These are phyloP conservation scores for Pseudochromis fuscus DNA, from an alignment of 2,797 vertebrate genomes.

Conservation along the genomic window DNA sequence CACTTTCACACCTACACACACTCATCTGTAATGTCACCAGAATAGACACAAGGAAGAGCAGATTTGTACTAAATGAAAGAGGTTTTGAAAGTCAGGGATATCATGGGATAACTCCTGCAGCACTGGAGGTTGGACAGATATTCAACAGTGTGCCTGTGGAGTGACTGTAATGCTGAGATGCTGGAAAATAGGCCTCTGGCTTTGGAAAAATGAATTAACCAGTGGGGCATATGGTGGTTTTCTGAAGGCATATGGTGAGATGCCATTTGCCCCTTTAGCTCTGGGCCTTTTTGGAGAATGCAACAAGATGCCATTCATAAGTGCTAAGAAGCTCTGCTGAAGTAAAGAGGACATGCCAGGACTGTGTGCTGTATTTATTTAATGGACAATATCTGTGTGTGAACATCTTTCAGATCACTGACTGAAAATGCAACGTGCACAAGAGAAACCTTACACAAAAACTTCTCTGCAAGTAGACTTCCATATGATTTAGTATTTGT, in stretches of 20 bases:
- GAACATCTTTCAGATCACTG: conserved; percentile 12
- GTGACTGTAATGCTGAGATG: conserved; percentile 46
- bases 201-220: conserved; percentile 79
- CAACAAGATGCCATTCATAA: conserved; percentile 76
- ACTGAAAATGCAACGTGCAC: neutral
- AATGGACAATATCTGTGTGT: neutral
- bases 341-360: conserved; percentile 45
- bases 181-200: conserved; percentile 57
- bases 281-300: conserved; percentile 67
- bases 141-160: conserved; percentile 39
- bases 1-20: conserved; percentile 60
- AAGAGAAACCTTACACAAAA: too few species aligned
- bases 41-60: conserved; percentile 51
- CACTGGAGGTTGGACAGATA: conserved; percentile 45
- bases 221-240: conserved; percentile 82
- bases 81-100: conserved; percentile 31
- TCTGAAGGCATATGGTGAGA: conserved; percentile 80
- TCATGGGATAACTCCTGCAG: conserved; percentile 11
- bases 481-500: too few species aligned
- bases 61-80: conserved; percentile 36
- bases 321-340: conserved; percentile 35
- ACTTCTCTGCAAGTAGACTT: too few species aligned
- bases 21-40: conserved; percentile 55
- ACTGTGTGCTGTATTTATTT: conserved; percentile 24
- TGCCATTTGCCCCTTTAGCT: conserved; percentile 74